These are phyloP conservation scores for Diachrysia chrysitis DNA, from an alignment of 2,888 invertebrate species.

Conservation along the genomic window DNA sequence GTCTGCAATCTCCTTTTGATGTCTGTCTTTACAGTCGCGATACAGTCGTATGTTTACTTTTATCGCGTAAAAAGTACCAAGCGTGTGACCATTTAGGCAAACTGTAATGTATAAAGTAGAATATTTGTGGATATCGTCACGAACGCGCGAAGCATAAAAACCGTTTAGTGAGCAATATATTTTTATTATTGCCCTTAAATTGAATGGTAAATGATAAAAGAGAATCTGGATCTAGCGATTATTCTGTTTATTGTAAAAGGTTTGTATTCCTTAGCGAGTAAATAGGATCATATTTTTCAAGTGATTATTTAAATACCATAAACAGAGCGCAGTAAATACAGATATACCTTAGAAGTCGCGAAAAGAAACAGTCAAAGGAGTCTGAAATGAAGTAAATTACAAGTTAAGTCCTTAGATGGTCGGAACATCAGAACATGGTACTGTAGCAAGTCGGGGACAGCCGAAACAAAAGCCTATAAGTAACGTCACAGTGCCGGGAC, in stretches of 20 bases:
- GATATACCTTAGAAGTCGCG: slow-evolving; percentile 25
- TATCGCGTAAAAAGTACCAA: slow-evolving; percentile 36
- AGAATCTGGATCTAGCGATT: slow-evolving; percentile 1
- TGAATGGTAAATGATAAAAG: slow-evolving; percentile 27
- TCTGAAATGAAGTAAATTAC: slow-evolving; percentile 66
- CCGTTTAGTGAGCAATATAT: slow-evolving; percentile 39
- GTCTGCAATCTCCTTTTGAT: slow-evolving; percentile 25
- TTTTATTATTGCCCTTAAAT: slow-evolving; percentile 49
- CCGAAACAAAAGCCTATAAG: slow-evolving; percentile 71
- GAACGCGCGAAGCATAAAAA: slow-evolving; percentile 26
- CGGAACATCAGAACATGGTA: slow-evolving; percentile 49
- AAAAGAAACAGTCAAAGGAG: slow-evolving; percentile 42
- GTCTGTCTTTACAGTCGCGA: slow-evolving; percentile 18
- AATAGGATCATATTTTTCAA: background rate
- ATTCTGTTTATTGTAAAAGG: background rate
- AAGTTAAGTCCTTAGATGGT: slow-evolving; percentile 69
- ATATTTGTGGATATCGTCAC: slow-evolving; percentile 44
- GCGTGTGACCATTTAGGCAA: slow-evolving; percentile 33
- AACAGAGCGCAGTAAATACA: slow-evolving; percentile 34
- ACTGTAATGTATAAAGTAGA: slow-evolving; percentile 32
- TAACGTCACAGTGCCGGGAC: slow-evolving; percentile 57
- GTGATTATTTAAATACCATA: background rate
- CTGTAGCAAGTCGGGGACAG: slow-evolving; percentile 59
- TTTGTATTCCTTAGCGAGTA: background rate
- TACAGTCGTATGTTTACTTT: slow-evolving; percentile 46